Conservation (phyloP, 2,113 vertebrate genomes). For the Aegotheles bennettii region DNA sequence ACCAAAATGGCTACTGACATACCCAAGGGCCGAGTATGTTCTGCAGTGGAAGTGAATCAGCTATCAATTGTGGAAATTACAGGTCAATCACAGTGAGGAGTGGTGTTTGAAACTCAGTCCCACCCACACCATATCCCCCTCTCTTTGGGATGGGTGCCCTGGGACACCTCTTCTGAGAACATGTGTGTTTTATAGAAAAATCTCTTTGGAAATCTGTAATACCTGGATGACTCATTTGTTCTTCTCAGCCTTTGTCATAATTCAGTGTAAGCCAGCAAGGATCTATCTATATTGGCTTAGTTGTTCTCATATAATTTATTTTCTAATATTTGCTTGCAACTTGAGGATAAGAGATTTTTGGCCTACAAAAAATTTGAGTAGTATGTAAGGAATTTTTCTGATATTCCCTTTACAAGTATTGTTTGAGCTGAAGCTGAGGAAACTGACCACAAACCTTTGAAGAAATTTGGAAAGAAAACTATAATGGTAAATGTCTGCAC, state of each 20-base stretch:
- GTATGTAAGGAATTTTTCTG: background rate
- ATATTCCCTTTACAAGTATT: background rate
- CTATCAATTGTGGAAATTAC: background rate
- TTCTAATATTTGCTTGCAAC: background rate
- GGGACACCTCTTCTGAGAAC: background rate
- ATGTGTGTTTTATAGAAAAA: background rate
- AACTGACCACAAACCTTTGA: background rate
- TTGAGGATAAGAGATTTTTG: background rate
- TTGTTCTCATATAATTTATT: background rate
- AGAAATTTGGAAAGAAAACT: background rate
- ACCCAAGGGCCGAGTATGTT: background rate
- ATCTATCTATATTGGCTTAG: background rate
- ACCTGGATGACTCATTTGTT: background rate
- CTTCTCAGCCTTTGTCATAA: background rate
- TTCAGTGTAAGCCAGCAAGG: background rate
- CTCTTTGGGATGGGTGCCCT: background rate
- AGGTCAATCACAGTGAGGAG: background rate
- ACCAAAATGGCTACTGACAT: background rate
- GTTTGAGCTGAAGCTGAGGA: background rate
- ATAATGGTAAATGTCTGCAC: background rate
- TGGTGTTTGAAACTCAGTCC: background rate
- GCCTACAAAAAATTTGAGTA: background rate
- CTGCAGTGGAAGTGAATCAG: background rate
- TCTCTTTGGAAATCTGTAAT: background rate
- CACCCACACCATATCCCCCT: background rate